Conservation (phyloP, 1,140 invertebrate genomes). For the Pygmarrhopalites habei region DNA sequence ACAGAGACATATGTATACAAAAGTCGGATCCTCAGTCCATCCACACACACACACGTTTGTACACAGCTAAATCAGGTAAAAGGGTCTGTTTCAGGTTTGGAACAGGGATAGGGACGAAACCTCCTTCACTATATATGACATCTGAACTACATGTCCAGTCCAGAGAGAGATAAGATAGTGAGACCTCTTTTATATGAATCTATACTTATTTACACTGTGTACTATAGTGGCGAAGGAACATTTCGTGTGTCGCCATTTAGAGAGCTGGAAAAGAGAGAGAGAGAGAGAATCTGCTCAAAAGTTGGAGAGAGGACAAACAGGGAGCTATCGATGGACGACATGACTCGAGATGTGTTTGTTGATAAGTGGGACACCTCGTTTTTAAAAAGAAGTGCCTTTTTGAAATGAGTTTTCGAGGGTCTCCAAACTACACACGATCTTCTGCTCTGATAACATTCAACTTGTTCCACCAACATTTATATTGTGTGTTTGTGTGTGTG, state of each 20-base stretch:
- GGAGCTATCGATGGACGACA: constrained; percentile 14
- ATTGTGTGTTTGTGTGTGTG: background rate
- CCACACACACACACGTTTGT: background rate
- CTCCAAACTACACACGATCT: constrained; percentile 1
- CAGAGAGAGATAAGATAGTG: no score
- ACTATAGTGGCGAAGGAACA: no score
- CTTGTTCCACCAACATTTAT: background rate
- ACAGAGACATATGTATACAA: no score
- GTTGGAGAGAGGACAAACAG: constrained; percentile 7
- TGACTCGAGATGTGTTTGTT: constrained; percentile 18
- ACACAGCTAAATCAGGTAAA: constrained; percentile 4
- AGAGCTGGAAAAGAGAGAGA: no score
- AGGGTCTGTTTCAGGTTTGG: background rate
- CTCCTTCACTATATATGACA: no score
- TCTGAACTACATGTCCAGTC: constrained; percentile 1
- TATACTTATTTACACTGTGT: no score
- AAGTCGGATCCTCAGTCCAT: no score
- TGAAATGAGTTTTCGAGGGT: background rate
- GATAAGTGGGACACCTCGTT: constrained; percentile 23
- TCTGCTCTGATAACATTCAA: background rate
- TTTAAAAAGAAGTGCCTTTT: constrained; percentile 17
- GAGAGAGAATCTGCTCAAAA: no score
- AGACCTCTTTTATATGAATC: no score
- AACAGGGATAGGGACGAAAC: background rate
- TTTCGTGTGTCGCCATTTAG: no score